Conservation (phyloP, 2,113 vertebrate species). For the Nothobranchius furzeri region DNA sequence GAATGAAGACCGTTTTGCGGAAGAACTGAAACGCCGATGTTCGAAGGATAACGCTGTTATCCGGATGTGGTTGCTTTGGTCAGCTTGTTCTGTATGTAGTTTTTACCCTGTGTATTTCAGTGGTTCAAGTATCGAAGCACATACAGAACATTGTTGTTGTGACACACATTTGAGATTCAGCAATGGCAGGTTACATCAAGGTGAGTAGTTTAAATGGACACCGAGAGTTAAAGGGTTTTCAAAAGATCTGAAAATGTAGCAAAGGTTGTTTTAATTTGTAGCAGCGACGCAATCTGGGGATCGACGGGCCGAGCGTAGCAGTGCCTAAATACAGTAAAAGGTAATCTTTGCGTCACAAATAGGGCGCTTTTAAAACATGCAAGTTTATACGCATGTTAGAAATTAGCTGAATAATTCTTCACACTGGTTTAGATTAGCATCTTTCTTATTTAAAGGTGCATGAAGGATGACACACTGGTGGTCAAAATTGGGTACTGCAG, state of each 20-base stretch:
- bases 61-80: slow-evolving; percentile 53
- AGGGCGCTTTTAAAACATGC: too few relatives aligned
- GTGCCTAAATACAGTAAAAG: background rate
- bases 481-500: too few relatives aligned
- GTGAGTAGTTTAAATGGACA: background rate
- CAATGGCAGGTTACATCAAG: background rate
- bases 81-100: slow-evolving; percentile 42
- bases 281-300: slow-evolving; percentile 11
- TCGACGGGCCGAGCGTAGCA: background rate
- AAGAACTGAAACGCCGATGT: slow-evolving; percentile 42
- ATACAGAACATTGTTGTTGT: slow-evolving; percentile 36
- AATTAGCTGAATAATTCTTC: too few relatives aligned
- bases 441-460: too few relatives aligned
- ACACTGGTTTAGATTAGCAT: too few relatives aligned
- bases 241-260: background rate
- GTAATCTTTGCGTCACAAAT: too few relatives aligned
- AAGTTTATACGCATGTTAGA: too few relatives aligned
- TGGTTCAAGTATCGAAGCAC: slow-evolving; percentile 61
- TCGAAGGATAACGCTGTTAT: slow-evolving; percentile 11
- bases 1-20: slow-evolving; percentile 22
- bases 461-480: too few relatives aligned
- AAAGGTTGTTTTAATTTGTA: slow-evolving; percentile 11
- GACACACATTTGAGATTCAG: slow-evolving; percentile 21
- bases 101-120: slow-evolving; percentile 67
- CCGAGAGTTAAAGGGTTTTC: slow-evolving; percentile 17